Evolutionary conservation across 2,888 invertebrate species (phyloP), one percentile per base, ranked within the genome.

Genomic region (Lepidonotus clava): DNA sequence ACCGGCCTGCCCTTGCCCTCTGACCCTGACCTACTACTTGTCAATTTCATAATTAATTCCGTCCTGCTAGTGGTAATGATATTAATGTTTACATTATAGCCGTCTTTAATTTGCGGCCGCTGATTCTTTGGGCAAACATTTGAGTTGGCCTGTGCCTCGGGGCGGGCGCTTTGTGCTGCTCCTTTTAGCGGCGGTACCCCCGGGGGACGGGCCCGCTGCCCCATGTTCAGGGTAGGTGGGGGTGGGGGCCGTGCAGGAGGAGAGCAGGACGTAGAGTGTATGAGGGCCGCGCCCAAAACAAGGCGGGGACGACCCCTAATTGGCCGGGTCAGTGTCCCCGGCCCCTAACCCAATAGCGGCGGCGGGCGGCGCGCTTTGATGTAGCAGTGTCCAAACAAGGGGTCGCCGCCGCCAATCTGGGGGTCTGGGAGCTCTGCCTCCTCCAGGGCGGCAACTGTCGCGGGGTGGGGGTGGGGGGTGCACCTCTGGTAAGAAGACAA

Each of bases 41-140:
- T 38, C 71, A 71, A 34, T 71, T 71, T 46, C 41, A 46, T 80
- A 80, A 80, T 41, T 80, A 80, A 80, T 80, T 46, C 28, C 41
- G 24, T 46, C 80, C 1, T 6, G 36, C 8, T 6, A 6, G 6
- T 6, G 40, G 21, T 80, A 80, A 80, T 80, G 80, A 51, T 80
- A 80, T 41, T 80, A 80, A 80, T 80, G 80, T 80, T 80, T 80
- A 51, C 80, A 80, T 80, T 80, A 80, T 80, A 80, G 80, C 80
- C 80, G 24, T 80, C 80, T 80, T 51, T 80, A 80, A 80, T 80
- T 80, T 51, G 80, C 51, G 24, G 28, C 51, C 41, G 34, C 80
- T 80, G 51, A 80, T 80, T 80, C 46, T 80, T 80, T 80, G 28
- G 24, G 80, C 51, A 80, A 80, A 80, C 80, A 80, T 80, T 80